Evolutionary conservation across 1,140 invertebrate genomes (phyloP).

Genomic region (Drosophila azteca): DNA sequence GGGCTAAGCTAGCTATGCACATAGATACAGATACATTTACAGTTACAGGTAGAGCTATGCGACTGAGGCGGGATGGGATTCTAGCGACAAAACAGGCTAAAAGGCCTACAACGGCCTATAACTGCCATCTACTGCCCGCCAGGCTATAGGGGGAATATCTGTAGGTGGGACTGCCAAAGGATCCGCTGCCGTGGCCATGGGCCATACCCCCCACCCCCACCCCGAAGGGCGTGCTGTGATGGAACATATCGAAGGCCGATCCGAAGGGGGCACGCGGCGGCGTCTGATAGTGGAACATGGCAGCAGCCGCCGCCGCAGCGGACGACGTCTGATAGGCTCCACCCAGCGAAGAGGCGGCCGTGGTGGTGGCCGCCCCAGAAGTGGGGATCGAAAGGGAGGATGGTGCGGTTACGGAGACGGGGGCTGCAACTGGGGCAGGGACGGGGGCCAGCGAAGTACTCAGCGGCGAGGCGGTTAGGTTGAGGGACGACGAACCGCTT

Average conservation of each 20-base stretch:
- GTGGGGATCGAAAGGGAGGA: constrained; percentile 4
- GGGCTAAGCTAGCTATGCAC: constrained; percentile 16
- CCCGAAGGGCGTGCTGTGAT: constrained; percentile 82
- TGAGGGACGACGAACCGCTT: constrained; percentile 72
- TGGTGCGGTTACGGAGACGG: constrained; percentile 20
- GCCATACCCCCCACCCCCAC: constrained; percentile 67
- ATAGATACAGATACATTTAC: constrained; percentile 47
- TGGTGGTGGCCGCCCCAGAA: constrained; percentile 7
- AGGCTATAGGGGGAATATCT: constrained; percentile 83
- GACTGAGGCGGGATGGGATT: constrained; percentile 28
- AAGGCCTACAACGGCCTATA: constrained; percentile 48
- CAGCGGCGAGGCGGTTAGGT: constrained; percentile 69
- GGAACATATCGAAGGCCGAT: constrained; percentile 83
- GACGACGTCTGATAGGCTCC: constrained; percentile 75
- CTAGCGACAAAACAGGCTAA: too few relatives aligned
- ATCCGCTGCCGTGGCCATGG: constrained; percentile 49
- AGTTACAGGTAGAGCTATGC: constrained; percentile 32
- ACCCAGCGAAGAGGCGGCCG: constrained; percentile 42
- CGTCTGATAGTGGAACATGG: constrained; percentile 82
- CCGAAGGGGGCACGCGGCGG: constrained; percentile 78
- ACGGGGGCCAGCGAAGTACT: constrained; percentile 53
- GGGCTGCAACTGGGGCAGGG: constrained; percentile 1
- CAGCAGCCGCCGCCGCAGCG: constrained; percentile 52
- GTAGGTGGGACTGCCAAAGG: constrained; percentile 80
- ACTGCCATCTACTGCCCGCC: constrained; percentile 82